Evolutionary conservation across 2,797 vertebrate genomes (phyloP).

Genomic region (Chelon labrosus): DNA sequence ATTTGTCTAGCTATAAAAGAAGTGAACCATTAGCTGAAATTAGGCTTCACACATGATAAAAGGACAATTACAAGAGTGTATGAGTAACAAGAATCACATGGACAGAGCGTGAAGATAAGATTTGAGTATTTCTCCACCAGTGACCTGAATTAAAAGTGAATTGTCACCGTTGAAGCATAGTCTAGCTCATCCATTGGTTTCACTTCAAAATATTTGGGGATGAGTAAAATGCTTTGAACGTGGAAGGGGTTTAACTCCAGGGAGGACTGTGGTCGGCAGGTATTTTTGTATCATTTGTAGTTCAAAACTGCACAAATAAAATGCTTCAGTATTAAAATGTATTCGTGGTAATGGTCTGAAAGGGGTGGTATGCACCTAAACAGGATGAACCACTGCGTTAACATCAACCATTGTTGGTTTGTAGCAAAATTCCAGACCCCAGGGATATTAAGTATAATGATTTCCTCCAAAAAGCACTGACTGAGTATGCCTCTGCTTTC

Average conservation of each 20-base stretch:
- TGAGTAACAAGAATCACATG: too few relatives aligned
- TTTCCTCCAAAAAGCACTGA: background rate
- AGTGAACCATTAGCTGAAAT: too few relatives aligned
- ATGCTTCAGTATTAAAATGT: background rate
- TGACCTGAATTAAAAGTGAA: too few relatives aligned
- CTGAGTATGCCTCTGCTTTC: background rate
- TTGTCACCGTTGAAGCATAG: too few relatives aligned
- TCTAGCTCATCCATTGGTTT: too few relatives aligned
- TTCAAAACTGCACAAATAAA: background rate
- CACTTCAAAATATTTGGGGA: too few relatives aligned
- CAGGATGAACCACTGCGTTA: background rate
- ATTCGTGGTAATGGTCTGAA: background rate
- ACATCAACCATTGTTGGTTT: background rate
- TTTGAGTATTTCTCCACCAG: too few relatives aligned
- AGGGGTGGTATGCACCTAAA: background rate
- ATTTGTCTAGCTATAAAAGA: too few relatives aligned
- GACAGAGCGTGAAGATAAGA: too few relatives aligned
- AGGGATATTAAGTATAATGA: conserved; percentile 4
- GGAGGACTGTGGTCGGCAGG: background rate
- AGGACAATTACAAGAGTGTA: too few relatives aligned
- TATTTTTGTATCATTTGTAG: background rate
- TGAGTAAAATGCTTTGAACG: too few relatives aligned
- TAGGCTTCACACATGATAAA: too few relatives aligned
- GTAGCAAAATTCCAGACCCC: background rate
- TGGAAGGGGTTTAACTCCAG: background rate